phyloP scores from a whole-genome alignment of 2,113 vertebrate genomes.

The Uria aalge region DNA sequence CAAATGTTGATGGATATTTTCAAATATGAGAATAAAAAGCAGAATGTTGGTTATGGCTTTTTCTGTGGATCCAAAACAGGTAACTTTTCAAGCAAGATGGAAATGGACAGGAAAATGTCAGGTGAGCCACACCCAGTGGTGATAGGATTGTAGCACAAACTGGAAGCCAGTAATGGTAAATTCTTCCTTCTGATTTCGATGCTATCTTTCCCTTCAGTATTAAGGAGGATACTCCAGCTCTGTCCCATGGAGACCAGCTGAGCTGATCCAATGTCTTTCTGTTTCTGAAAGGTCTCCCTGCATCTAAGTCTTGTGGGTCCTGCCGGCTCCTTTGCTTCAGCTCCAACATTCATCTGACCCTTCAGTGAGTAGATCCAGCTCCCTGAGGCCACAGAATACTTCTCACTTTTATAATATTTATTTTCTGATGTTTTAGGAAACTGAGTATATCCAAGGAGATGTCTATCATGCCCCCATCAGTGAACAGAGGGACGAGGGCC shows the following conservation, averaged over 20 bases:
- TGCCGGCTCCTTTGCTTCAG: background rate
- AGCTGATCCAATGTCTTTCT: background rate
- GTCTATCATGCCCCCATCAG: background rate
- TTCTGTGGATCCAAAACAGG: background rate
- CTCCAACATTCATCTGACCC: background rate
- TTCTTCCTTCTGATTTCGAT: background rate
- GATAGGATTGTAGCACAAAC: rapidly evolving
- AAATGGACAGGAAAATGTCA: background rate
- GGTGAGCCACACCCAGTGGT: background rate
- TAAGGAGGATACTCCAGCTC: background rate
- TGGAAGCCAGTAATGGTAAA: background rate
- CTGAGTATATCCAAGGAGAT: background rate
- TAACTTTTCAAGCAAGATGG: background rate
- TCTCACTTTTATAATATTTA: background rate
- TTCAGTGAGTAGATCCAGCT: background rate
- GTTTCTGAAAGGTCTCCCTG: background rate
- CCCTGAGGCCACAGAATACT: background rate
- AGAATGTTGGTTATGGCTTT: background rate
- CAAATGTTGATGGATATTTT: background rate
- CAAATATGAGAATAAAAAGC: background rate
- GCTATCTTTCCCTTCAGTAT: background rate
- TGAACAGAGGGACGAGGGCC: background rate
- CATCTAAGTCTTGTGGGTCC: background rate
- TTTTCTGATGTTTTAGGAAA: background rate
- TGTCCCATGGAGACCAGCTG: background rate